Percentiles rank a stretch among this genome's conserved stretches.
Evolutionary conservation across 2,797 vertebrate genomes (phyloP).

Genomic region (Macropodus opercularis): DNA sequence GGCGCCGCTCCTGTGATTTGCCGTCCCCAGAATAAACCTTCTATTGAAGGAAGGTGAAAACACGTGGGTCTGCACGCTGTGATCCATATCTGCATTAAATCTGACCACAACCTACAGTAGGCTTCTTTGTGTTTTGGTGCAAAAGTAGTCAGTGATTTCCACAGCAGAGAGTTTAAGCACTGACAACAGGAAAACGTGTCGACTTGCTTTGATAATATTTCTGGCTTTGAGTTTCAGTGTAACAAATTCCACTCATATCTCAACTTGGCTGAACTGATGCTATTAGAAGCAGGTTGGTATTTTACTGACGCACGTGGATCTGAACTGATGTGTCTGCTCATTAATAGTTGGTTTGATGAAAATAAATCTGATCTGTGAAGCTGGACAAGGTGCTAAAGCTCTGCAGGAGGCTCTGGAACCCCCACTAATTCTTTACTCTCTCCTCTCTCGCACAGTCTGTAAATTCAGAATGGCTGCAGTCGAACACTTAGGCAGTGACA

Average conservation of each 20-base stretch:
- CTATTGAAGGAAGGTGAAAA: constrained; percentile 26
- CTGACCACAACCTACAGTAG: constrained; percentile 4
- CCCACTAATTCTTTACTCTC: constrained; percentile 11
- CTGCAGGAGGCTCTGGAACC: not conserved
- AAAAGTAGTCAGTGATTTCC: not conserved
- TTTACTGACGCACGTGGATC: constrained; percentile 9
- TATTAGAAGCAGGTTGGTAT: not conserved
- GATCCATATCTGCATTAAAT: constrained; percentile 9
- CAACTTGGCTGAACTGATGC: constrained; percentile 1
- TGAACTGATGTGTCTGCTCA: constrained; percentile 9
- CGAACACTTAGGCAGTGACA: constrained; percentile 13
- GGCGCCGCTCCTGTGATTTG: constrained; percentile 4
- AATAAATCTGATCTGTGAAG: constrained; percentile 21
- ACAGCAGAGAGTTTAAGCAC: not conserved
- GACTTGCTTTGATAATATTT: not conserved
- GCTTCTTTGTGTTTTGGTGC: not conserved
- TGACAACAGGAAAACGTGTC: not conserved
- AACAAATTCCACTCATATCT: not conserved
- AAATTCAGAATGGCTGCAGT: constrained; percentile 11
- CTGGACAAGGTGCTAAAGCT: constrained; percentile 11
- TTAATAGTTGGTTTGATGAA: constrained; percentile 7
- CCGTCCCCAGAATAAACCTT: constrained; percentile 2
- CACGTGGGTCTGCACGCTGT: constrained; percentile 8
- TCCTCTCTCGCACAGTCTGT: not conserved
- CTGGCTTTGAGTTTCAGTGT: not conserved